phyloP scores from a whole-genome alignment of 2,888 invertebrate species.

The Thymelicus acteon region DNA sequence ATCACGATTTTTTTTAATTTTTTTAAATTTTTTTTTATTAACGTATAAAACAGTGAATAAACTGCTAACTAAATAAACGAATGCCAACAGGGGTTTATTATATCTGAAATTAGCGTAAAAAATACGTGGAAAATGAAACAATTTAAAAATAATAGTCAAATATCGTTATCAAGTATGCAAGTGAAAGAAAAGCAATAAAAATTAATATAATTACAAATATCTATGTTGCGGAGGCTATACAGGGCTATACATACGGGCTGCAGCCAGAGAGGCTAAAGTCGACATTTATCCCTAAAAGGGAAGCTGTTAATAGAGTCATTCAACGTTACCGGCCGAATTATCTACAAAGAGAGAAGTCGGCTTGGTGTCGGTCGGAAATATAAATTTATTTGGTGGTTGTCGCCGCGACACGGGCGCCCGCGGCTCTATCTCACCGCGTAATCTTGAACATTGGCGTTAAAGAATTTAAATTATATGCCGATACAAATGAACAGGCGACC shows the following conservation, averaged over 20 bases:
- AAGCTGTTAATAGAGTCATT: constrained; percentile 85
- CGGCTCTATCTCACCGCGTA: constrained; percentile 80
- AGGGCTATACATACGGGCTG: constrained; percentile 64
- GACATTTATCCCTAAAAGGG: constrained; percentile 84
- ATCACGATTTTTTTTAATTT: too few relatives aligned
- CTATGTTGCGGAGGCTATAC: constrained; percentile 52
- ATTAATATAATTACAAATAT: constrained; percentile 36
- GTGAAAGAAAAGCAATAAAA: background rate
- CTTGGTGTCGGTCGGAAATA: constrained; percentile 80
- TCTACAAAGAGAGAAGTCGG: constrained; percentile 82
- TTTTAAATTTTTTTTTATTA: too few relatives aligned
- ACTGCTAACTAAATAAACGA: too few relatives aligned
- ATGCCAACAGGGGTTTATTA: too few relatives aligned
- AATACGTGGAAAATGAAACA: too few relatives aligned
- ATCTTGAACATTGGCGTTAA: constrained; percentile 85
- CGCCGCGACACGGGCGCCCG: constrained; percentile 80
- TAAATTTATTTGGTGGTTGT: constrained; percentile 84
- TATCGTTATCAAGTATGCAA: too few relatives aligned
- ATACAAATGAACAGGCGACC: constrained; percentile 83
- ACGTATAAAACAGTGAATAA: too few relatives aligned
- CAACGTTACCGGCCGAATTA: constrained; percentile 83
- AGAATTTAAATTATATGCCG: constrained; percentile 85
- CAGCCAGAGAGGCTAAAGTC: constrained; percentile 66
- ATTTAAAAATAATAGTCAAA: too few relatives aligned
- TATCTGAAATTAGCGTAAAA: too few relatives aligned